phyloP scores from a whole-genome alignment of 37 sponge, comb jelly and placozoan genomes.

The Halisarca cf. caerulea region DNA sequence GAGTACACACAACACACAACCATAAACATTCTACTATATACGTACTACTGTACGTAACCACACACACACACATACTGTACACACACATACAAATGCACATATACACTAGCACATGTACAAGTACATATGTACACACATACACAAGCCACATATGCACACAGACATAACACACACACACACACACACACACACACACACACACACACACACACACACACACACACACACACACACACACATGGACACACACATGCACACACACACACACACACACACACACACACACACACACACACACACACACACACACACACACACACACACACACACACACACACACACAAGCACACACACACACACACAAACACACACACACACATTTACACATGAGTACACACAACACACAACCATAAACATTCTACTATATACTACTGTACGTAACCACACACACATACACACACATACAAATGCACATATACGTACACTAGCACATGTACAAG shows the following conservation, averaged over 20 bases:
- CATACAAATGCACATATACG: not conserved
- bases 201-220: constrained; percentile 33
- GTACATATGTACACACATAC: constrained; percentile 9
- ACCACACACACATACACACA: no score
- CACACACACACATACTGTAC: no score
- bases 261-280: constrained; percentile 49
- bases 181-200: not conserved
- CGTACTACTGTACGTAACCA: no score
- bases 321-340: constrained; percentile 29
- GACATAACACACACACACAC: constrained; percentile 22
- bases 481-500: not conserved
- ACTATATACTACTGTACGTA: no score
- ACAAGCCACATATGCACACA: not conserved
- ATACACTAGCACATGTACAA: not conserved
- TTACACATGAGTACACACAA: no score
- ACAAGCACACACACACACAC: constrained; percentile 5
- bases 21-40: no score
- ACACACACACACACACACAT: constrained; percentile 36
- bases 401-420: no score
- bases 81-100: constrained; percentile 8
- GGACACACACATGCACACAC: constrained; percentile 34
- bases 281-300: constrained; percentile 52
- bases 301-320: constrained; percentile 27
- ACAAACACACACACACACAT: constrained; percentile 1
- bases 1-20: no score